Evolutionary conservation across 2,888 invertebrate genomes (phyloP).

Genomic region (Hirtodrosophila histrioides): DNA sequence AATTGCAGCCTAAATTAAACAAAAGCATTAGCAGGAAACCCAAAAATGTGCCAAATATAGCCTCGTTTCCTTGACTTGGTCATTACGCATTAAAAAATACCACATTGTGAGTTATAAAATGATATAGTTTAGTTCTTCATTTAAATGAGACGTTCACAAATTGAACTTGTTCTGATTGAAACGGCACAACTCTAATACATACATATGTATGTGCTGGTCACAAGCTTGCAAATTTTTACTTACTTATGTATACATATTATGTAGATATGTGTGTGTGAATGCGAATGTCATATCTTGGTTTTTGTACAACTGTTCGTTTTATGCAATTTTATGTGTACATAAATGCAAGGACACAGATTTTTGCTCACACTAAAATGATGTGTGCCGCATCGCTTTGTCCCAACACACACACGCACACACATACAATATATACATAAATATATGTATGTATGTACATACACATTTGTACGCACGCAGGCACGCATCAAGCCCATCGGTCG

Average conservation of each 20-base stretch:
- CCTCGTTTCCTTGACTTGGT: too few species aligned
- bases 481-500: conserved; percentile 20
- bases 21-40: too few species aligned
- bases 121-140: too few species aligned
- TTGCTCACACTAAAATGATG: conserved; percentile 25
- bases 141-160: too few species aligned
- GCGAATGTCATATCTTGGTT: conserved; percentile 3
- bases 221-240: conserved; percentile 44
- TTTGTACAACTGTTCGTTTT: conserved; percentile 12
- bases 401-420: conserved; percentile 17
- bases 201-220: conserved; percentile 30
- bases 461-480: conserved; percentile 28
- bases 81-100: too few species aligned
- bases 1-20: too few species aligned
- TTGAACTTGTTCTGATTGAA: too few species aligned
- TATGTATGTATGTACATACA: conserved; percentile 9
- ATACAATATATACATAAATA: not conserved
- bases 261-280: not conserved
- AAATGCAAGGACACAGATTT: not conserved
- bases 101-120: too few species aligned
- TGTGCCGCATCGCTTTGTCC: conserved; percentile 59
- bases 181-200: not conserved
- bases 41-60: too few species aligned
- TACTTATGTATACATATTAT: not conserved
- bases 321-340: conserved; percentile 28